These are phyloP conservation scores for Heteromormyrus szaboi DNA, from an alignment of 2,797 vertebrate genomes.

Conservation along the genomic window DNA sequence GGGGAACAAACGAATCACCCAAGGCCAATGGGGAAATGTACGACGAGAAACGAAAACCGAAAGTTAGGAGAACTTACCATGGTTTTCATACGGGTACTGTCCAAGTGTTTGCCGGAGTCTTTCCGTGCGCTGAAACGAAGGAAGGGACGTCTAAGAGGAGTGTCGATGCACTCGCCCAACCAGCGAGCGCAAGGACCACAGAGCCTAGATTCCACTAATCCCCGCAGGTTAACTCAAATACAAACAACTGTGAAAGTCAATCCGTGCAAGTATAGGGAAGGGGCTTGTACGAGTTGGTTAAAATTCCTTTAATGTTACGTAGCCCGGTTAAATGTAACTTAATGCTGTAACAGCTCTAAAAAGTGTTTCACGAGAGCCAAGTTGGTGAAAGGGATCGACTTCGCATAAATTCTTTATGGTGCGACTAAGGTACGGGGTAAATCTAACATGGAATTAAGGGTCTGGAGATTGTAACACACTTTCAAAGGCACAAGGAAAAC, in stretches of 20 bases:
- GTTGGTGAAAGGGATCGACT: background rate
- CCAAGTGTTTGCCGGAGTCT: slow-evolving; percentile 54
- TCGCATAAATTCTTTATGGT: background rate
- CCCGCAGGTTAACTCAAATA: background rate
- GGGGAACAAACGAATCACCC: background rate
- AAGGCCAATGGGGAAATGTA: background rate
- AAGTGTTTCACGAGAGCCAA: background rate
- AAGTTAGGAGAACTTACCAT: slow-evolving; percentile 50
- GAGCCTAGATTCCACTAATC: background rate
- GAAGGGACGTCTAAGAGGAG: slow-evolving; percentile 34
- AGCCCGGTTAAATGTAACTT: background rate
- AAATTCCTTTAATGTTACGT: background rate
- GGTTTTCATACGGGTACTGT: slow-evolving; percentile 58
- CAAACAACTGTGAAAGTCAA: background rate
- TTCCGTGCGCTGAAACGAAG: slow-evolving; percentile 61
- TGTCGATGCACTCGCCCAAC: background rate
- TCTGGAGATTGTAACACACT: background rate
- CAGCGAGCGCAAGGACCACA: background rate
- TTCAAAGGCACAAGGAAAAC: background rate
- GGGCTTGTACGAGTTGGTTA: background rate
- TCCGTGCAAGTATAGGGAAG: background rate
- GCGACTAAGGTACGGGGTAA: background rate
- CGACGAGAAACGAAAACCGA: background rate
- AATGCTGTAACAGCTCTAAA: background rate
- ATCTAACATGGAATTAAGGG: background rate